These are phyloP conservation scores for Andricus grossulariae DNA, from an alignment of 1,140 invertebrate genomes.

Conservation along the genomic window DNA sequence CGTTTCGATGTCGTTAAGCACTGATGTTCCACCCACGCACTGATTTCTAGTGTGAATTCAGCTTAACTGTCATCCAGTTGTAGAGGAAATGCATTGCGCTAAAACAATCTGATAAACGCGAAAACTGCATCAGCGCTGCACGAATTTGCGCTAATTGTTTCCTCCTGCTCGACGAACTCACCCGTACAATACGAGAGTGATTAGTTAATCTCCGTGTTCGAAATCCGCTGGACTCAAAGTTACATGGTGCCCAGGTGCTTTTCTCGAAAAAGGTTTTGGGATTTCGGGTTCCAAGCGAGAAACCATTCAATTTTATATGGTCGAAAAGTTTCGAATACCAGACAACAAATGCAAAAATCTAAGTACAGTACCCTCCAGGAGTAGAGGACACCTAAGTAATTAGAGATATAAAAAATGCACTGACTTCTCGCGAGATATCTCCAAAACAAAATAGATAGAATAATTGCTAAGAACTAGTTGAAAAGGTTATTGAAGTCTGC, in stretches of 20 bases:
- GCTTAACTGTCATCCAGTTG: constrained; percentile 52
- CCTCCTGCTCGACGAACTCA: constrained; percentile 37
- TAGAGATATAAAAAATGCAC: no score
- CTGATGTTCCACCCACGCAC: constrained; percentile 12
- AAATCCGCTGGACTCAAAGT: constrained; percentile 35
- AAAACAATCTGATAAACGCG: constrained; percentile 63
- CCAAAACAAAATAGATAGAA: no score
- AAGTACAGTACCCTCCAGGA: no score
- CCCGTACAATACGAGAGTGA: constrained; percentile 52
- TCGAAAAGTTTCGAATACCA: no score
- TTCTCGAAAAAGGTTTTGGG: background rate
- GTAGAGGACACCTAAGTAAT: no score
- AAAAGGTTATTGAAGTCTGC: no score
- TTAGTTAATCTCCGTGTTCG: constrained; percentile 45
- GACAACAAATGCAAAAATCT: no score
- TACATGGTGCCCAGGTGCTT: background rate
- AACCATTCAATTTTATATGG: no score
- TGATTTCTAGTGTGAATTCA: constrained; percentile 64
- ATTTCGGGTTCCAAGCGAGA: no score
- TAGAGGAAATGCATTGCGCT: constrained; percentile 53
- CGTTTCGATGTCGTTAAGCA: constrained; percentile 22
- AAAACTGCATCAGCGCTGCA: constrained; percentile 64
- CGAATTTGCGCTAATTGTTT: constrained; percentile 69
- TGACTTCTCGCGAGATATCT: no score
- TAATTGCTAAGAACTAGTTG: no score